Evolutionary conservation across 2,797 vertebrate genomes (phyloP).

Genomic region (Borostomias antarcticus): DNA sequence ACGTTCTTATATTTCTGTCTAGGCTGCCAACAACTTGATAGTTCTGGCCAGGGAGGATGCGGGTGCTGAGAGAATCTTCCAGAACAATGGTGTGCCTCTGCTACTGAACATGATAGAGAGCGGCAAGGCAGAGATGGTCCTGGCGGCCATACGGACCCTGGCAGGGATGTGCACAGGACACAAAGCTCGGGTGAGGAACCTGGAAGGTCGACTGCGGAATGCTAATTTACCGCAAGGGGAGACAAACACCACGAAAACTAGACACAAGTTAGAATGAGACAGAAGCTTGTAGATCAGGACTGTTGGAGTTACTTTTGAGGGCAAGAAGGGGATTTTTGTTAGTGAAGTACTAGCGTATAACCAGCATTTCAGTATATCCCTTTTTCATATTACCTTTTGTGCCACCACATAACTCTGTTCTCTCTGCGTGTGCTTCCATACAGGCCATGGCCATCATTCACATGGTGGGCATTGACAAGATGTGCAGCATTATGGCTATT

Average conservation of each 20-base stretch:
- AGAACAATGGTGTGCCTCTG: slow-evolving; percentile 89
- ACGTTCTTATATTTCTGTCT: not conserved
- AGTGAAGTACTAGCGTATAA: not conserved
- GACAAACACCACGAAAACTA: not conserved
- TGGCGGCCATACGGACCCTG: slow-evolving; percentile 89
- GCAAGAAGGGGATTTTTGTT: not conserved
- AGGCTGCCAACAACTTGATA: slow-evolving; percentile 97
- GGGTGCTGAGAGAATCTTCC: slow-evolving; percentile 93
- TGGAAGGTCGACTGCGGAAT: slow-evolving; percentile 83
- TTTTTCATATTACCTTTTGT: not conserved
- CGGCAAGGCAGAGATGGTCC: slow-evolving; percentile 85
- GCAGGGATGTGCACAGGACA: slow-evolving; percentile 94
- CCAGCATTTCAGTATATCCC: not conserved
- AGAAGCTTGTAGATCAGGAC: too few relatives aligned
- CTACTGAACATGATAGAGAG: slow-evolving; percentile 88
- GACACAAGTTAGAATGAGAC: not conserved
- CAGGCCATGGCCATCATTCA: slow-evolving; percentile 90
- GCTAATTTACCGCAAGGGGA: not conserved
- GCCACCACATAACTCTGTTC: not conserved
- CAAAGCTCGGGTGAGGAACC: slow-evolving; percentile 84
- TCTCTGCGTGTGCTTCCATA: slow-evolving; percentile 13
- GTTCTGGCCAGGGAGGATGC: slow-evolving; percentile 94
- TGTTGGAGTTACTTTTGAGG: too few relatives aligned
- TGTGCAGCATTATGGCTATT: slow-evolving; percentile 90
- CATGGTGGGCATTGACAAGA: slow-evolving; percentile 80